These are phyloP conservation scores for Melanostoma scalare DNA, from an alignment of 2,888 invertebrate species.

Conservation along the genomic window DNA sequence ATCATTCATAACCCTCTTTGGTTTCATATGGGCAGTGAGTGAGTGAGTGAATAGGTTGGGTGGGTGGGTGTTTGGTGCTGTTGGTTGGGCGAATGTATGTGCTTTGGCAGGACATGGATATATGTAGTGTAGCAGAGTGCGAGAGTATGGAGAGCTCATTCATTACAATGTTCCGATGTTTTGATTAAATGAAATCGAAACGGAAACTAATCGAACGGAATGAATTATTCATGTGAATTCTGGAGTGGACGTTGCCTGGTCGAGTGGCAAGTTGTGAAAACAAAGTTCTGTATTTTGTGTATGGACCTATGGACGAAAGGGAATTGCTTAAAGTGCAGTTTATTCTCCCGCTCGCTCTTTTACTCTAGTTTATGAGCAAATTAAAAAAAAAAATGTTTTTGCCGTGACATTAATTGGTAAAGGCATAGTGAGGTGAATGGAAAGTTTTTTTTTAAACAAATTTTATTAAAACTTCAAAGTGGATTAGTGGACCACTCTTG, in stretches of 20 bases:
- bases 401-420: too few relatives aligned
- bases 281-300: slow-evolving; percentile 32
- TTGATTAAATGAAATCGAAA: slow-evolving; percentile 73
- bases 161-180: slow-evolving; percentile 72
- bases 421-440: too few relatives aligned
- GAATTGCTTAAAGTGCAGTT: slow-evolving; percentile 31
- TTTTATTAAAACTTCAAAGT: too few relatives aligned
- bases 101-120: slow-evolving; percentile 11
- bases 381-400: too few relatives aligned
- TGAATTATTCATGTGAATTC: slow-evolving; percentile 73
- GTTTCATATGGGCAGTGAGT: not conserved
- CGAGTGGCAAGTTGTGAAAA: slow-evolving; percentile 63
- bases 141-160: slow-evolving; percentile 56
- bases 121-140: slow-evolving; percentile 23
- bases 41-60: too few relatives aligned
- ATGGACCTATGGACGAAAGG: not conserved
- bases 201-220: slow-evolving; percentile 73
- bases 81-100: slow-evolving; percentile 17
- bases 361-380: not conserved
- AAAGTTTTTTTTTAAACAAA: too few relatives aligned
- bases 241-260: slow-evolving; percentile 63
- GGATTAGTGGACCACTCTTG: too few relatives aligned
- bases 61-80: not conserved
- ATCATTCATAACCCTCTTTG: slow-evolving; percentile 51
- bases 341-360: not conserved